Conservation (phyloP, 2,888 invertebrate genomes). For the Archips crataeganus region DNA sequence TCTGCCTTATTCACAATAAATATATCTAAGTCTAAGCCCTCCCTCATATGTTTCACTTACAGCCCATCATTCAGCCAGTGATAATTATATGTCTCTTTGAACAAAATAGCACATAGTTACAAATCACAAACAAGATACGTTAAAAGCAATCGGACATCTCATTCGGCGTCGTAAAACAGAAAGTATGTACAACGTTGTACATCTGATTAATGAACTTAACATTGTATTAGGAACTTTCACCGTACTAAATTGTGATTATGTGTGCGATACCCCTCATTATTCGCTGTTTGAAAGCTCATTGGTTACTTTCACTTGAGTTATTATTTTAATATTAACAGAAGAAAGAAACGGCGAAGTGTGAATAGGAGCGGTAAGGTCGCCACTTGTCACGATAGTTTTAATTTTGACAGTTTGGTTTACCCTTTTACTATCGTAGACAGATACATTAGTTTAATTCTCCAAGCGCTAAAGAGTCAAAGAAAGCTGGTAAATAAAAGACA, state of each 20-base stretch:
- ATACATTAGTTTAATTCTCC: not conserved
- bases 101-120: conserved; percentile 11
- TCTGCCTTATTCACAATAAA: not conserved
- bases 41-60: not conserved
- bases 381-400: conserved; percentile 10
- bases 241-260: conserved; percentile 75
- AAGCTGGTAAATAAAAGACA: not conserved
- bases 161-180: conserved; percentile 33
- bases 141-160: conserved; percentile 38
- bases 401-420: not conserved
- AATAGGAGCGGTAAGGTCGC: conserved; percentile 11
- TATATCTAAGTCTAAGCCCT: not conserved
- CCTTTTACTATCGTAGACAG: not conserved
- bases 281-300: conserved; percentile 68
- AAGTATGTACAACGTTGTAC: conserved; percentile 40
- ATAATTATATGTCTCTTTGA: not conserved
- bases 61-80: not conserved
- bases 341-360: conserved; percentile 31
- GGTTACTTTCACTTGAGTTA: conserved; percentile 74
- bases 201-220: conserved; percentile 55
- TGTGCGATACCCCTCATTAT: conserved; percentile 76
- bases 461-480: not conserved
- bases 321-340: conserved; percentile 65
- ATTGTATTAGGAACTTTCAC: conserved; percentile 69
- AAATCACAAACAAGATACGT: conserved; percentile 15